phyloP scores from a whole-genome alignment of 2,888 invertebrate genomes.

The Rotaria socialis region DNA sequence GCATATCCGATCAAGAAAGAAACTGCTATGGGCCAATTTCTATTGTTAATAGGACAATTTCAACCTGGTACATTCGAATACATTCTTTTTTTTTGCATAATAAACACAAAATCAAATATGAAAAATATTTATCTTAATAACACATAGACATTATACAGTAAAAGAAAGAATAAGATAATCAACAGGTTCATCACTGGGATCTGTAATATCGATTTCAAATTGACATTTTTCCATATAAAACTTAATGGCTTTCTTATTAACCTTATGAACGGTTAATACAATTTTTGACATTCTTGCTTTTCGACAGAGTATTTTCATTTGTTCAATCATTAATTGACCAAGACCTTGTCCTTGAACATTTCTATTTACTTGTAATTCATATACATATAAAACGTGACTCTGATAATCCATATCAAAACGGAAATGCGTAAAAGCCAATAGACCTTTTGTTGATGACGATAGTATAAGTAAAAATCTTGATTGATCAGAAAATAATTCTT shows the following conservation, averaged over 20 bases:
- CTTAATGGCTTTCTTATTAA: not conserved
- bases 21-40: too few species aligned
- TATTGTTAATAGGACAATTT: too few species aligned
- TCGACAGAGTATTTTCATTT: not conserved
- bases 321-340: not conserved
- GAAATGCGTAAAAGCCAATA: not conserved
- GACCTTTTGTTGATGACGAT: not conserved
- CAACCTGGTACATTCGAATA: too few species aligned
- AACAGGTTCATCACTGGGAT: not conserved
- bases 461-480: not conserved
- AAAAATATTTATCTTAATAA: too few species aligned
- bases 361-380: not conserved
- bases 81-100: too few species aligned
- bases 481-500: not conserved
- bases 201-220: not conserved
- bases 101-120: too few species aligned
- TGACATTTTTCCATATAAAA: conserved; percentile 1
- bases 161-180: not conserved
- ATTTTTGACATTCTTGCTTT: not conserved
- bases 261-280: not conserved
- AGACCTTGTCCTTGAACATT: not conserved
- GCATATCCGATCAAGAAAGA: too few species aligned
- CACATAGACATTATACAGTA: not conserved
- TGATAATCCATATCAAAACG: not conserved
- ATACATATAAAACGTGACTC: not conserved